Evolutionary conservation across 92 coral and sea anemone species (phyloP).

Genomic region (Heliopora coerulea): DNA sequence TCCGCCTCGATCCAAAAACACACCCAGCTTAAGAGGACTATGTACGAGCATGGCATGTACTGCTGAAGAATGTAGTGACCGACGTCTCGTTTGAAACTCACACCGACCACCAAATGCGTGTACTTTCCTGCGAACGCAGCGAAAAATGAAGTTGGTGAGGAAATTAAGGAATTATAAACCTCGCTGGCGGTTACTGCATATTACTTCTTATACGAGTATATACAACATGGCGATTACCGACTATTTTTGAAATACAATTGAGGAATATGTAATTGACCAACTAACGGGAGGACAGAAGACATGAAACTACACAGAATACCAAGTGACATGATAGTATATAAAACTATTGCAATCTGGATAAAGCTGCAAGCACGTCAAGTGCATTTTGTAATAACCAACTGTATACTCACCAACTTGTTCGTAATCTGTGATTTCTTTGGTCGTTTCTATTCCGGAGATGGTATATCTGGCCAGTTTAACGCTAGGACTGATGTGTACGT

Average conservation of each 20-base stretch:
- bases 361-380: no score
- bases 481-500: constrained; percentile 21
- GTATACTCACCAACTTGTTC: constrained; percentile 12
- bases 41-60: constrained; percentile 58
- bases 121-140: constrained; percentile 7
- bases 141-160: not conserved
- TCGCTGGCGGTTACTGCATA: no score
- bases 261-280: no score
- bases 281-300: no score
- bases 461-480: constrained; percentile 28
- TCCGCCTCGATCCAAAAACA: constrained; percentile 71
- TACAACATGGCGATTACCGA: no score
- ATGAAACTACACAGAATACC: no score
- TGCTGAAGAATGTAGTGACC: constrained; percentile 64
- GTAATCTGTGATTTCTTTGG: constrained; percentile 4
- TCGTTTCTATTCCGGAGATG: constrained; percentile 5
- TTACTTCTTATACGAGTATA: no score
- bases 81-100: constrained; percentile 60
- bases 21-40: constrained; percentile 66
- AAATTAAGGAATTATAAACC: no score
- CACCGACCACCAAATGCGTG: not conserved
- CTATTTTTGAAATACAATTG: no score
- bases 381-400: no score
- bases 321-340: no score
- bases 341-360: no score